Conservation (phyloP, 2,797 vertebrate genomes). For the Centropyge bicolor region DNA sequence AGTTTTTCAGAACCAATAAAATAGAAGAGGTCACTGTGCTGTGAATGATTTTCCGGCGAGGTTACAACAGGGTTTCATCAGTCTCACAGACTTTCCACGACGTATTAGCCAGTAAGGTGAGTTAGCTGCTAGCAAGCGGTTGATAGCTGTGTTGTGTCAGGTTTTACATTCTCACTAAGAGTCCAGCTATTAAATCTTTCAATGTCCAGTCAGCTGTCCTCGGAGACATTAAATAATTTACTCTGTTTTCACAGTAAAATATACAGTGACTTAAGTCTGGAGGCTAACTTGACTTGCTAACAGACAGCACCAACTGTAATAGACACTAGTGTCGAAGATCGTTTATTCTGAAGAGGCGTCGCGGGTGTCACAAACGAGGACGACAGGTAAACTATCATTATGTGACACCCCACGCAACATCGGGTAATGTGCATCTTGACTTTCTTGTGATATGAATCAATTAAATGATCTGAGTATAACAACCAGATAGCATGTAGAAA, state of each 20-base stretch:
- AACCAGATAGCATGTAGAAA: background rate
- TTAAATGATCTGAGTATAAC: background rate
- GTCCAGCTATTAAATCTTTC: background rate
- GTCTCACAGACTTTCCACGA: background rate
- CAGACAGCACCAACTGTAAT: background rate
- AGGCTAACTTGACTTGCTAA: background rate
- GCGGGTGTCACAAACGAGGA: background rate
- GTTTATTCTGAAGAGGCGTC: background rate
- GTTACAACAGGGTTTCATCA: too few species aligned
- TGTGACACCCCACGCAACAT: too few species aligned
- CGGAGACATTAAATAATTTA: too few species aligned
- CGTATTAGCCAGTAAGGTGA: background rate
- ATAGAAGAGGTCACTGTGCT: background rate
- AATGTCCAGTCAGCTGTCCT: background rate
- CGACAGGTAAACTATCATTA: background rate
- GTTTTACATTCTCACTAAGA: background rate
- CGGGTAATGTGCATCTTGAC: too few species aligned
- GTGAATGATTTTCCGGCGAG: background rate
- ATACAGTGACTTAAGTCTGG: background rate
- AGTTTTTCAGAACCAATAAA: background rate
- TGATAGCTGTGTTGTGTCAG: background rate
- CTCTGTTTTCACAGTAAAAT: background rate
- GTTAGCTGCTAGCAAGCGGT: constrained; percentile 10
- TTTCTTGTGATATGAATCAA: background rate
- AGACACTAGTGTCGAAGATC: constrained; percentile 63